phyloP scores from a whole-genome alignment of 1,140 invertebrate genomes.

The Pomacea maculata region DNA sequence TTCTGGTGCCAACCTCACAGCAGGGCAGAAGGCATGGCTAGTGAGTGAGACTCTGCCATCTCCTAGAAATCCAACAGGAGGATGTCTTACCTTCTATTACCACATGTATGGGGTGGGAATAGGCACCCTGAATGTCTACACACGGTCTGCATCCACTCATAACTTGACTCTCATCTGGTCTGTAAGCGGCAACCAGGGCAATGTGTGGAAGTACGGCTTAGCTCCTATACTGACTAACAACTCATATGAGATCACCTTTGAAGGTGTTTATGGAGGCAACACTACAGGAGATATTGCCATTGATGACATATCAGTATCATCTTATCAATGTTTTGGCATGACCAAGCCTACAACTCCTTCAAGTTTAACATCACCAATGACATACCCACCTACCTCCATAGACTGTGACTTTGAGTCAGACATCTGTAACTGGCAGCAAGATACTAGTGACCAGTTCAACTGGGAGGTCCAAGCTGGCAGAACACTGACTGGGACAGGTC shows the following conservation, averaged over 20 bases:
- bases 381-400: conserved; percentile 43
- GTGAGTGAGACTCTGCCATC: conserved; percentile 41
- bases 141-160: conserved; percentile 18
- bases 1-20: conserved; percentile 33
- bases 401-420: conserved; percentile 60
- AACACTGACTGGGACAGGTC: conserved; percentile 50
- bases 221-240: conserved; percentile 24
- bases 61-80: not conserved
- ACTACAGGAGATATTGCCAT: conserved; percentile 77
- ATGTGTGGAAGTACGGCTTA: conserved; percentile 39
- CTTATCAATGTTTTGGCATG: conserved; percentile 50
- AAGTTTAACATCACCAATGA: conserved; percentile 32
- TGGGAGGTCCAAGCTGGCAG: conserved; percentile 51
- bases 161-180: conserved; percentile 21
- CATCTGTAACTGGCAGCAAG: conserved; percentile 55
- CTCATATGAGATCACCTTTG: conserved; percentile 67
- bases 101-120: conserved; percentile 78
- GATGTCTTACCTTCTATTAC: conserved; percentile 68
- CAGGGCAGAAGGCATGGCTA: conserved; percentile 56
- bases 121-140: conserved; percentile 52
- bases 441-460: conserved; percentile 50
- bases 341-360: conserved; percentile 21
- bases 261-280: conserved; percentile 74
- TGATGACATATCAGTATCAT: conserved; percentile 72
- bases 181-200: conserved; percentile 35